Evolutionary conservation across 2,888 invertebrate genomes (phyloP), one percentile per base, ranked within the genome.

Genomic region (Cephus pulcher): DNA sequence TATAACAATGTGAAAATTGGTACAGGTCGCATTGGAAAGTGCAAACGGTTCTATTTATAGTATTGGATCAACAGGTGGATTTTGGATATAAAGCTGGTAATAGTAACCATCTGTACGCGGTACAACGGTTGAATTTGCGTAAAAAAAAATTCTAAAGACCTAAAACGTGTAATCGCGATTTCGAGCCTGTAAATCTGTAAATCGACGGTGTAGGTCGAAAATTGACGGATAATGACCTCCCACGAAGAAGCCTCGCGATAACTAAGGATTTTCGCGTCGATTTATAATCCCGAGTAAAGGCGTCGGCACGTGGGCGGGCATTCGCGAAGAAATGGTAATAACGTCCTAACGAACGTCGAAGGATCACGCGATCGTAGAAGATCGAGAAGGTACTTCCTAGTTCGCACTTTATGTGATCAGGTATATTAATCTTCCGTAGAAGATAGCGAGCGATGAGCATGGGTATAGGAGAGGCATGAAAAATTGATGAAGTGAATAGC

Each of bases 231-330:
- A 86, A 56, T 80, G 82, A 82, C 80, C 82, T 74, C 81, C 81
- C 77, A 79, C 77, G 73, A n/a, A 2, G 15, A 23, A 12, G 12
- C 37, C 11, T 33, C 12, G 37, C 12, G 33, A 37, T 12, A 34
- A 11, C 56, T 56, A 11, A 9, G 23, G 76, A 77, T 75, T 73
- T 75, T 80, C 76, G 34, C 80, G 82, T 78, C 86, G 82, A 88
- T 88, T 88, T 88, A 85, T 86, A 88, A 86, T 86, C 80, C 80
- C 84, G 69, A 73, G 79, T 87, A 86, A 86, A 88, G 56, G 87
- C 87, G 86, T 82, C 71, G 76, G 69, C 80, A 78, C 81, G 86
- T 84, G 82, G 86, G 85, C 82, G 86, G 82, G 77, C 71, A 75
- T 77, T 80, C 69, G 79, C 75, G 75, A 82, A 82, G 83, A 82